phyloP scores from a whole-genome alignment of 2,797 vertebrate genomes.

The Acridotheres tristis region DNA sequence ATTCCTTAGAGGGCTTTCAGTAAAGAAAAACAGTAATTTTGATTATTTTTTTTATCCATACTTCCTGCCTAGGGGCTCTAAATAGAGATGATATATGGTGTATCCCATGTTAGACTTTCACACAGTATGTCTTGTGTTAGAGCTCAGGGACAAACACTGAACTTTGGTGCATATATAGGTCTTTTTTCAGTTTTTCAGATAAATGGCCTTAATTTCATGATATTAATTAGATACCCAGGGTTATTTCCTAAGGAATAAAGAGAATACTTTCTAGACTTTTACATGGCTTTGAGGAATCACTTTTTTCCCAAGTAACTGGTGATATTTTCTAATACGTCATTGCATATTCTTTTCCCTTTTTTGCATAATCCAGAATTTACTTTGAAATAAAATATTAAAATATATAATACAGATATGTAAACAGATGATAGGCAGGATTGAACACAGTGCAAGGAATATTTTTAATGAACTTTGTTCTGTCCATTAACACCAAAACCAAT shows the following conservation, averaged over 20 bases:
- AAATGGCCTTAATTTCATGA: constrained; percentile 69
- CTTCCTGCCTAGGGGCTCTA: constrained; percentile 74
- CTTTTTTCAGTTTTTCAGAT: constrained; percentile 65
- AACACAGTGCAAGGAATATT: not conserved
- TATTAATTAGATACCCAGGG: constrained; percentile 68
- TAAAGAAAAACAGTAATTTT: constrained; percentile 79
- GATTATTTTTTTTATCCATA: constrained; percentile 70
- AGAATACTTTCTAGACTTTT: constrained; percentile 62
- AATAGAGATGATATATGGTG: constrained; percentile 65
- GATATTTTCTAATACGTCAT: not conserved
- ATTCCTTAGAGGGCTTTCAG: constrained; percentile 77
- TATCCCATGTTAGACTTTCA: constrained; percentile 58
- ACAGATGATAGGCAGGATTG: not conserved
- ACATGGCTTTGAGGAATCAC: constrained; percentile 29
- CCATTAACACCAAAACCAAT: not conserved
- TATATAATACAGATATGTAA: not conserved
- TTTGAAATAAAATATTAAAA: not conserved
- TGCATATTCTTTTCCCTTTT: not conserved
- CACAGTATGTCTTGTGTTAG: constrained; percentile 43
- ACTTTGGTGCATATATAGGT: constrained; percentile 64
- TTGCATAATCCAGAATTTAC: not conserved
- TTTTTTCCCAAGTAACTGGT: constrained; percentile 17
- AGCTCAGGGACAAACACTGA: constrained; percentile 71
- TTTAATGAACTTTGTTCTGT: not conserved
- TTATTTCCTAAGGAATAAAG: constrained; percentile 72